Conservation (phyloP, 2,797 vertebrate genomes). For the Smutsia gigantea region DNA sequence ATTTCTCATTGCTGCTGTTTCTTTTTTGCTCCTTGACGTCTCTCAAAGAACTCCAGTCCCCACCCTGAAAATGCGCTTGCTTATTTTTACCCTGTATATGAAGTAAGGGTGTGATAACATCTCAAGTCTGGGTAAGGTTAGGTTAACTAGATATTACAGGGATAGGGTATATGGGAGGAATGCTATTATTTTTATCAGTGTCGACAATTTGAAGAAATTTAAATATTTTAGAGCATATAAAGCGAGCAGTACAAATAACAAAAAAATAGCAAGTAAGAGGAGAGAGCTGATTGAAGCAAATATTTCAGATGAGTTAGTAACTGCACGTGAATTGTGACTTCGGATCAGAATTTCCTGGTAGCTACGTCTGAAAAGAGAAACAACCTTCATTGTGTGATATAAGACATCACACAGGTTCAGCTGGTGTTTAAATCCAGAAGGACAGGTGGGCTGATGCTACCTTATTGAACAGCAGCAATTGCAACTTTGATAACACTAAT, state of each 20-base stretch:
- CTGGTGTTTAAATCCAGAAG: constrained; percentile 30
- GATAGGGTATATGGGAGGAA: background rate
- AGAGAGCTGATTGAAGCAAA: background rate
- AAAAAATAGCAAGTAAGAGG: background rate
- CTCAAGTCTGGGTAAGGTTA: background rate
- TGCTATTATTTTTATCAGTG: background rate
- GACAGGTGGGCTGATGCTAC: background rate
- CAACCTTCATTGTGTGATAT: background rate
- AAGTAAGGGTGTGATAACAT: background rate
- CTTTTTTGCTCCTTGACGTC: background rate
- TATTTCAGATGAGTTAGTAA: background rate
- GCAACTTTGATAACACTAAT: background rate
- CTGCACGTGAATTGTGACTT: background rate
- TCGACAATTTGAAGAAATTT: background rate
- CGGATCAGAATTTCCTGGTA: constrained; percentile 7
- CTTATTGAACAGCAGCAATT: background rate
- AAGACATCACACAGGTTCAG: background rate
- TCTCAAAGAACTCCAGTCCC: background rate
- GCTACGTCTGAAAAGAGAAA: background rate
- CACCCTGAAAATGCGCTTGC: background rate
- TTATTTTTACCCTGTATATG: background rate
- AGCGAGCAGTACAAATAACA: background rate
- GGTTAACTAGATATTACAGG: background rate
- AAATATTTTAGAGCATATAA: background rate
- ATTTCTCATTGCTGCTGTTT: background rate